Percentiles rank a stretch among this genome's conserved stretches.
Conservation (phyloP, 1,140 invertebrate species). For the Rhynchophorus ferrugineus region DNA sequence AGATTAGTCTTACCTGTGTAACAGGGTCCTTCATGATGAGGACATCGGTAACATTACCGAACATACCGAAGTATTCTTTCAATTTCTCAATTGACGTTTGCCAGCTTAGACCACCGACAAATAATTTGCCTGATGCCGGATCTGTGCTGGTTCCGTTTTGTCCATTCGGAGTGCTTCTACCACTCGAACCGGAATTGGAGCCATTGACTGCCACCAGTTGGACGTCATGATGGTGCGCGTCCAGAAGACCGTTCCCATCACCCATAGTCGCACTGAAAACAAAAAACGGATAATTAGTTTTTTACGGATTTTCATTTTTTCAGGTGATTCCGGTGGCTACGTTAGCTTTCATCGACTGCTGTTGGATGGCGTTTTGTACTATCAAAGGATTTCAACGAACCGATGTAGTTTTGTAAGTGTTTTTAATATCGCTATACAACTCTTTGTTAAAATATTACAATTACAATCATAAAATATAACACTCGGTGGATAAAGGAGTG, state of each 20-base stretch:
- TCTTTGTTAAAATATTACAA: too few species aligned
- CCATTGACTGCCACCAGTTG: constrained; percentile 48
- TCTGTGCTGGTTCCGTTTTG: constrained; percentile 41
- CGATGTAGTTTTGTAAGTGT: constrained; percentile 12
- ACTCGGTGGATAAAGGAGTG: too few species aligned
- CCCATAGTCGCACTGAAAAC: constrained; percentile 37
- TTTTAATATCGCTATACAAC: too few species aligned
- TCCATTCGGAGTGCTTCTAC: constrained; percentile 59
- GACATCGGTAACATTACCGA: constrained; percentile 84
- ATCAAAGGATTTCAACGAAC: constrained; percentile 11
- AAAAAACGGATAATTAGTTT: constrained; percentile 4
- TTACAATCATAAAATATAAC: too few species aligned
- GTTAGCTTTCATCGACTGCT: constrained; percentile 4
- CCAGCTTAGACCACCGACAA: constrained; percentile 86
- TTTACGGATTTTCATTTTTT: background rate
- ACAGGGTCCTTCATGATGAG: constrained; percentile 91
- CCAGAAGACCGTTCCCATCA: constrained; percentile 47
- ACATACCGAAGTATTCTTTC: constrained; percentile 84
- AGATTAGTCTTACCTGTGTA: constrained; percentile 70
- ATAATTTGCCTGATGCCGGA: constrained; percentile 80
- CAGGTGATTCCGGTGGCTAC: constrained; percentile 5
- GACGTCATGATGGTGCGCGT: constrained; percentile 54
- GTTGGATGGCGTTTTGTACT: constrained; percentile 14
- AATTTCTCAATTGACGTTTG: constrained; percentile 86
- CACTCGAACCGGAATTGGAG: constrained; percentile 59